Percentiles rank a stretch among this genome's conserved stretches.
Conservation (phyloP, 2,888 invertebrate genomes). For the Plebejus argus region DNA sequence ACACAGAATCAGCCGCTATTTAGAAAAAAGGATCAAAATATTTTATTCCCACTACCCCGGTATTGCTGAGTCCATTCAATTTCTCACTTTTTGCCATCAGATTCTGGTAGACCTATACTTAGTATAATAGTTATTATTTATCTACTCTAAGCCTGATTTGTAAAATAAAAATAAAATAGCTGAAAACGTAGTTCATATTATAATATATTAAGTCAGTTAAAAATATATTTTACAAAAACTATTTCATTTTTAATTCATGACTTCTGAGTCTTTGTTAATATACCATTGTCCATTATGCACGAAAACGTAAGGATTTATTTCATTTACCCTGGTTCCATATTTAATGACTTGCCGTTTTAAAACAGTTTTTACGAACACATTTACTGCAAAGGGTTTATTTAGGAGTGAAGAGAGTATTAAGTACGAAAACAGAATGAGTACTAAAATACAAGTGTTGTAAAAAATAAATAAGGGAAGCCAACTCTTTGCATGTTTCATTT, state of each 20-base stretch:
- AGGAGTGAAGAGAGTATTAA: constrained; percentile 24
- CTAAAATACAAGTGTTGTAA: constrained; percentile 28
- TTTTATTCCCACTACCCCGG: no score
- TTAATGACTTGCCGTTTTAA: constrained; percentile 20
- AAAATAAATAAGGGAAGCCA: constrained; percentile 15
- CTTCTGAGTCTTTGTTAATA: neutral
- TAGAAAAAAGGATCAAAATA: no score
- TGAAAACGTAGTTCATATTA: no score
- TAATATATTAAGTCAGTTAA: neutral
- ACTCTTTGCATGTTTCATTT: constrained; percentile 26
- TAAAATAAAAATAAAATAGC: no score
- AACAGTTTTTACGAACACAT: constrained; percentile 22
- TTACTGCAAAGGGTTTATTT: constrained; percentile 29
- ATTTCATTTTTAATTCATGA: neutral
- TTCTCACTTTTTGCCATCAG: no score
- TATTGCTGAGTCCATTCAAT: no score
- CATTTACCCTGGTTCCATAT: constrained; percentile 11
- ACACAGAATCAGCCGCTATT: no score
- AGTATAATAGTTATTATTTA: no score
- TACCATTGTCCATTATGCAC: neutral
- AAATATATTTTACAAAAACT: neutral
- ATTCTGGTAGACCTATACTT: no score
- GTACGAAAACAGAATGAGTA: constrained; percentile 27
- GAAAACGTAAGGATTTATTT: constrained; percentile 1
- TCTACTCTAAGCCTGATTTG: no score